Percentiles rank a stretch among this genome's conserved stretches.
Evolutionary conservation across 2,888 invertebrate species (phyloP).

Genomic region (Emmelina monodactyla): DNA sequence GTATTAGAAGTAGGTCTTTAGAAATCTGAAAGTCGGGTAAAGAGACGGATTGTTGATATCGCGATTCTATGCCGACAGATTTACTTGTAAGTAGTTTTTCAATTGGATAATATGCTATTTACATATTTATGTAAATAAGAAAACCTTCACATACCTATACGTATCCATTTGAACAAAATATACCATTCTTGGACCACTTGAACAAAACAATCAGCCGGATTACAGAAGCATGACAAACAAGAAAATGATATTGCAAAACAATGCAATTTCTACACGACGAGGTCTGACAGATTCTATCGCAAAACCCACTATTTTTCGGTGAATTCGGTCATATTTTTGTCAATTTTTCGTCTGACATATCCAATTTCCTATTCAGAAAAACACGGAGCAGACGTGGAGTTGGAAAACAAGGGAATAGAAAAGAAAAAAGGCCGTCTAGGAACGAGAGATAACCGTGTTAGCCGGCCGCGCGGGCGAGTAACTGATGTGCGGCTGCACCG

Average conservation of each 20-base stretch:
- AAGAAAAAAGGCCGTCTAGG: conserved; percentile 58
- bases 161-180: no score
- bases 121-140: no score
- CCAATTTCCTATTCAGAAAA: conserved; percentile 64
- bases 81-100: no score
- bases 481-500: conserved; percentile 56
- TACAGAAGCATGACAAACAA: conserved; percentile 30
- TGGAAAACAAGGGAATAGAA: conserved; percentile 63
- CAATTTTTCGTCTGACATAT: conserved; percentile 65
- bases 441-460: conserved; percentile 65
- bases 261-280: conserved; percentile 37
- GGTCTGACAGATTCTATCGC: conserved; percentile 52
- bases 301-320: conserved; percentile 59
- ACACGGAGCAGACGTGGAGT: conserved; percentile 58
- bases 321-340: conserved; percentile 57
- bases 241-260: conserved; percentile 39
- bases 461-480: conserved; percentile 54
- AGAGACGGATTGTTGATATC: no score
- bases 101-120: no score
- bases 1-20: no score
- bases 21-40: no score
- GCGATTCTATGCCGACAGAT: no score
- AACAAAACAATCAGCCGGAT: conserved; percentile 17
- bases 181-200: no score
- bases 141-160: no score